Evolutionary conservation across 2,113 vertebrate genomes (phyloP), one percentile per base, ranked within the genome.

Genomic region (Capra hircus): DNA sequence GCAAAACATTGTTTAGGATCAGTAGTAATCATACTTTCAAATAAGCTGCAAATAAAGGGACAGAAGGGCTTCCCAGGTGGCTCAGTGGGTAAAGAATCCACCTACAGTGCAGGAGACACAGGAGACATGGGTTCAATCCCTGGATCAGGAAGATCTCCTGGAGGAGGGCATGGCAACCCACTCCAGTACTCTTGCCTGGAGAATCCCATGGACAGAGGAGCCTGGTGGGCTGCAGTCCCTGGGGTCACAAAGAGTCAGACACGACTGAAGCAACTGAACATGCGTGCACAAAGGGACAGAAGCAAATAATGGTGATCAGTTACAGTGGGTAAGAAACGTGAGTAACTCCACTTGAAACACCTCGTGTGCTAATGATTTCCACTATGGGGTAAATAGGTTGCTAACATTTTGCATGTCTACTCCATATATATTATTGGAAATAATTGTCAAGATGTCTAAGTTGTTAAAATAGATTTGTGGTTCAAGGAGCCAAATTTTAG

Each of bases 21-120:
- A 96, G 52, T 78, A 89, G 92, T 92, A 92, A 95, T 97, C 98
- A 88, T 88, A 95, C 40, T 98, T 98, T 98, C 78, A 98, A 97
- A 98, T 92, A 77, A 98, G 59, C 15, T 87, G n/a, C 30, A 85
- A 67, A 53, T 93, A 85, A 88, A 98, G 97, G 85, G 80, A 81
- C 25, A 52, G 91, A 25, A 77, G 40, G 40, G 11, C 71, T 77
- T 77, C 12, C 40, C 40, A 43, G 40, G 71, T 77, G 40, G 71
- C 23, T 77, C 40, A 27, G 21, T 6, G 2, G 10, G n/a, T 74
- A 74, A 74, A 74, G 67, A 74, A 74, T 74, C 36, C 67, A 74
- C n/a, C 10, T 74, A 74, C 36, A 71, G 19, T 40, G 36, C 5
- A 40, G 19, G n/a, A 71, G 19, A 71, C 19, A 40, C 19, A 40